Evolutionary conservation across 2,888 invertebrate genomes (phyloP).

Genomic region (Torymus aiolomorphi): DNA sequence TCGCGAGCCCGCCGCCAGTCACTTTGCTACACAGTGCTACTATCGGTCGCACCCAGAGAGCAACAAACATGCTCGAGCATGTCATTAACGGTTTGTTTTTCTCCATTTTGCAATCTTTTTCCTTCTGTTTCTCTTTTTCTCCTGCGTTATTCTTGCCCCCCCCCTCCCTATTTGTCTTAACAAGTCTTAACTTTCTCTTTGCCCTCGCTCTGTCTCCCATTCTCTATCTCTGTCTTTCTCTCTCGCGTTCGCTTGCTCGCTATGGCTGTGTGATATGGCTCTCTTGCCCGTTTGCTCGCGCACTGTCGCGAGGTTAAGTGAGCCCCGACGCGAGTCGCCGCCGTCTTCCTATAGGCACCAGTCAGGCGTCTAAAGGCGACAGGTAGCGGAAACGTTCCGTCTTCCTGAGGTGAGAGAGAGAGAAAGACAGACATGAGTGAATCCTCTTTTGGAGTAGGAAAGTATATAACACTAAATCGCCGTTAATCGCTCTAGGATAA

Average conservation of each 20-base stretch:
- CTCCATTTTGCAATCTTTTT: background rate
- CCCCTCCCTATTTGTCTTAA: too few relatives aligned
- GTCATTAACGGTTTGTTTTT: slow-evolving; percentile 22
- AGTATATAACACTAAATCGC: slow-evolving; percentile 39
- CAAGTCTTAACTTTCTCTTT: background rate
- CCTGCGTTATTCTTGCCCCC: background rate
- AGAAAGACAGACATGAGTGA: slow-evolving; percentile 6
- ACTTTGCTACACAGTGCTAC: too few relatives aligned
- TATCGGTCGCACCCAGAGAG: background rate
- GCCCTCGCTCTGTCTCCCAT: background rate
- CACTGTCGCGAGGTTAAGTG: too few relatives aligned
- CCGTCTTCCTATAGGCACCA: background rate
- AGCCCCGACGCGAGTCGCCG: background rate
- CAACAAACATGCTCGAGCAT: background rate
- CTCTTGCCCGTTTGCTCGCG: background rate
- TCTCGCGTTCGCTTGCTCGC: background rate
- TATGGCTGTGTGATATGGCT: background rate
- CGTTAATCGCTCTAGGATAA: slow-evolving; percentile 52
- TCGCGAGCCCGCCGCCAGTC: too few relatives aligned
- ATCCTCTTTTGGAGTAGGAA: background rate
- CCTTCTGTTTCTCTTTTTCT: background rate
- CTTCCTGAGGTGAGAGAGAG: background rate
- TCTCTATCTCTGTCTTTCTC: background rate
- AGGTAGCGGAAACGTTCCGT: background rate
- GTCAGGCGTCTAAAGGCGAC: slow-evolving; percentile 3